Evolutionary conservation across 2,797 vertebrate species (phyloP), one percentile per base, ranked within the genome.

Genomic region (Epinephelus coioides): DNA sequence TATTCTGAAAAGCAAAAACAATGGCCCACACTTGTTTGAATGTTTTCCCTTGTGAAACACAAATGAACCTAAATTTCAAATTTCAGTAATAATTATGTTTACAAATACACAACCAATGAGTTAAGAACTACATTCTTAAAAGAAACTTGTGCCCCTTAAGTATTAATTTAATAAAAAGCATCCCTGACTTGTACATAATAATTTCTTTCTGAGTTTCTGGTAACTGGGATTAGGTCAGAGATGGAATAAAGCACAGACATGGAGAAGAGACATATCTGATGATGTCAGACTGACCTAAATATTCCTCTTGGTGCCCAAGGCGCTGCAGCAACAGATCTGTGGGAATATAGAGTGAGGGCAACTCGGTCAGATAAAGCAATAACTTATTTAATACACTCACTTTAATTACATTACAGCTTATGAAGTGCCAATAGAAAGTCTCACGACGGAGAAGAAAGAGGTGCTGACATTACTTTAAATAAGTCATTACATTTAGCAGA

Each of bases 1-100:
- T 91, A 63, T 12, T 74, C 94, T 95, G 83, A 47, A 84, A 90
- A 63, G 65, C 3, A 55, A 73, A 55, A 75, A 46, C 10, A 69
- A 23, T 9, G 17, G 25, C 46, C 3, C 17, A 63, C 10, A 59
- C 5, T 50, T 63, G 5, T 40, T 46, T 81, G 14, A 11, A 15
- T 47, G 13, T 14, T 56, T 78, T 56, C 3, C 2, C 17, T 15
- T 34, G 12, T 47, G 9, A 50, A 57, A 54, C 27, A 50, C 27
- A 63, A 15, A 30, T 10, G 0, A 46, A 46, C 15, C 8, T 11
- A 23, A 25, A 54, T 61, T 59, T 17, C 6, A 8, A 44, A 46
- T 15, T 12, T 17, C 3, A 23, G 9, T 9, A 5, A 23, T 6
- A 70, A 23, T 34, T 5, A 19, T 44, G 34, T 40, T 23, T 7